phyloP scores from a whole-genome alignment of 2,888 invertebrate genomes.

The Pheosia tremula region DNA sequence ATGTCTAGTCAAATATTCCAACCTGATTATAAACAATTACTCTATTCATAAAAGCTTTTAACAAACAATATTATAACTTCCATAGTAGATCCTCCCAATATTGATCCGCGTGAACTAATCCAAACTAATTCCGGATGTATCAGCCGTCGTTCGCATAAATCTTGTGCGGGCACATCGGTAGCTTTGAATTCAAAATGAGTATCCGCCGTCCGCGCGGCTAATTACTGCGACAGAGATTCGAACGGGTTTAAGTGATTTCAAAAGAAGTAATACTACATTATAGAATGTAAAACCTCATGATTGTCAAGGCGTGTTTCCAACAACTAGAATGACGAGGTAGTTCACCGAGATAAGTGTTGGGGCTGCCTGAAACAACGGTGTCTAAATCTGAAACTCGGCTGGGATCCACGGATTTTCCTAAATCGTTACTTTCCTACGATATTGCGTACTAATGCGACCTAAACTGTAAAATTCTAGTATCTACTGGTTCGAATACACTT shows the following conservation, averaged over 20 bases:
- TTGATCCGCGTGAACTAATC: not conserved
- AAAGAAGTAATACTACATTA: not conserved
- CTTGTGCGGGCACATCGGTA: not conserved
- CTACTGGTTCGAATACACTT: too few species aligned
- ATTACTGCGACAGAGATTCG: not conserved
- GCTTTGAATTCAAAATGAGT: not conserved
- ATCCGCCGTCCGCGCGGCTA: not conserved
- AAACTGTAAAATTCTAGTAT: too few species aligned
- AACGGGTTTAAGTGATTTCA: not conserved
- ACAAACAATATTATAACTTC: not conserved
- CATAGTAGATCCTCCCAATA: not conserved
- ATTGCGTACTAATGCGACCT: too few species aligned
- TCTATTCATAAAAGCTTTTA: too few species aligned
- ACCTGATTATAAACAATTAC: too few species aligned
- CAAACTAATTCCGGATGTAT: not conserved
- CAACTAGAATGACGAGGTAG: too few species aligned
- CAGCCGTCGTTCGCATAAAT: not conserved
- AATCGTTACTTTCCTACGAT: too few species aligned
- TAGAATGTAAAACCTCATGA: not conserved
- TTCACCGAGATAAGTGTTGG: too few species aligned
- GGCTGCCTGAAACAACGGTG: too few species aligned
- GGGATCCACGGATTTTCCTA: too few species aligned
- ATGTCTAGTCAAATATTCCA: too few species aligned
- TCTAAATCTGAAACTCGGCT: too few species aligned
- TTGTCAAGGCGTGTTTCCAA: not conserved